Evolutionary conservation across 1,140 invertebrate species (phyloP).

Genomic region (Scaptomyza pallida): DNA sequence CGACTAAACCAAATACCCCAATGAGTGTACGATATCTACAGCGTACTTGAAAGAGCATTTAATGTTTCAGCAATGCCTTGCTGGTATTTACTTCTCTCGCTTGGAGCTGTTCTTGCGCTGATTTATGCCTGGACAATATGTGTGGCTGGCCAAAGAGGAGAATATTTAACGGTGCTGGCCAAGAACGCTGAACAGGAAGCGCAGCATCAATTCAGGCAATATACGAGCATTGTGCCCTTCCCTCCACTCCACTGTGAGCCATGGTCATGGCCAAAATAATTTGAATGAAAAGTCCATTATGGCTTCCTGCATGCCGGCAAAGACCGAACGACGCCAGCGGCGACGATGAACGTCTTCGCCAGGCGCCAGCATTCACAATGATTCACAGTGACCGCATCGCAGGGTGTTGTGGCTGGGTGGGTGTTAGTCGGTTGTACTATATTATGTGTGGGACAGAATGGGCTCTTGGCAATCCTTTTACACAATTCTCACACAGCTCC

Average conservation of each 20-base stretch:
- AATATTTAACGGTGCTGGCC: constrained; percentile 17
- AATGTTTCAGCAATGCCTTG: neutral
- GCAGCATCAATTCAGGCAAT: constrained; percentile 72
- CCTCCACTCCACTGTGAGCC: constrained; percentile 44
- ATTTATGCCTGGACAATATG: constrained; percentile 66
- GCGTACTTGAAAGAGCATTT: constrained; percentile 17
- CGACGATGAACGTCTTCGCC: constrained; percentile 51
- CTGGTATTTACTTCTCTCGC: neutral
- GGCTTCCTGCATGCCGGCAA: constrained; percentile 61
- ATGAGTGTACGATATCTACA: neutral
- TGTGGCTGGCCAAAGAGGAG: constrained; percentile 23
- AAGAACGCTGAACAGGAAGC: constrained; percentile 65
- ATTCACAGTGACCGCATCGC: constrained; percentile 63
- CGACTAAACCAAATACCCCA: too few relatives aligned
- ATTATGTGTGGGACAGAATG: neutral
- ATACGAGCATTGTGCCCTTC: constrained; percentile 45
- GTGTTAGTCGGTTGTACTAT: too few relatives aligned
- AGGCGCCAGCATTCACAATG: constrained; percentile 62
- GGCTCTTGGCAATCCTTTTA: constrained; percentile 63
- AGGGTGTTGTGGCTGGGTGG: neutral
- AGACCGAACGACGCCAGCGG: constrained; percentile 54
- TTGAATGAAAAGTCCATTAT: constrained; percentile 84
- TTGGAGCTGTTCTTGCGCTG: constrained; percentile 33
- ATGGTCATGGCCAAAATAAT: constrained; percentile 68
- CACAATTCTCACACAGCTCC: constrained; percentile 16